Base-by-base conservation (phyloP, 2,888 invertebrate species). In the Callyntrura sp. region DNA sequence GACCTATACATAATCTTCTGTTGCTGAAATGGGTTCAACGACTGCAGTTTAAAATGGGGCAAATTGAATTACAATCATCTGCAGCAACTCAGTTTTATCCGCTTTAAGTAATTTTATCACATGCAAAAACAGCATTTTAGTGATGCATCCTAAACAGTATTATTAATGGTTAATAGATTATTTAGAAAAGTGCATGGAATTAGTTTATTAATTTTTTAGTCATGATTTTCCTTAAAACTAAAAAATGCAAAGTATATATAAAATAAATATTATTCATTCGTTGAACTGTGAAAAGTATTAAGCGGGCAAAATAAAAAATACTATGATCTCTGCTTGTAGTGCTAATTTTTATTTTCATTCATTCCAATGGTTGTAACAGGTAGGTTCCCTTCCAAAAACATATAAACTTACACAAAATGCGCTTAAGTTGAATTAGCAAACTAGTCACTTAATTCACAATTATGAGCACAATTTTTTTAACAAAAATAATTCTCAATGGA, bases 1-100 rank as follows among this genome's bases (percentile, higher is more conserved):
- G 93, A 8, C 92, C 92, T 20, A 93, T 93, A 17, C 92, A 92
- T 62, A 93, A 92, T 84, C 73, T 93, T 0, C 95, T 96, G 28
- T 95, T 97, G 25, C 94, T 97, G 0, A 97, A 97, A 93, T 98
- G 99, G 97, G 95, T 99, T 86, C 98, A 98, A 94, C 96, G 98
- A 79, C 96, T 99, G 91, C 98, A 99, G 94, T 98, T 99, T 94
- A 99, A 99, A 95, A 98, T 99, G 97, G 98, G 98, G 5, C 99
- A 99, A 95, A 97, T 99, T 85, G 99, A 99, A 95, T 95, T 98
- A 92, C 98, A 98, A 94, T 98, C 98, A 0, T 98, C 98, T 0
- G 97, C 97, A 82, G 98, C 97, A n/a, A 97, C 97, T 8, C 98
- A 98, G 94, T 98, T 98, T 95, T 98, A 97, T 94, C 96, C 96